These are phyloP conservation scores for Apodemus agrarius DNA, from an alignment of 2,797 vertebrate genomes.

Conservation along the genomic window DNA sequence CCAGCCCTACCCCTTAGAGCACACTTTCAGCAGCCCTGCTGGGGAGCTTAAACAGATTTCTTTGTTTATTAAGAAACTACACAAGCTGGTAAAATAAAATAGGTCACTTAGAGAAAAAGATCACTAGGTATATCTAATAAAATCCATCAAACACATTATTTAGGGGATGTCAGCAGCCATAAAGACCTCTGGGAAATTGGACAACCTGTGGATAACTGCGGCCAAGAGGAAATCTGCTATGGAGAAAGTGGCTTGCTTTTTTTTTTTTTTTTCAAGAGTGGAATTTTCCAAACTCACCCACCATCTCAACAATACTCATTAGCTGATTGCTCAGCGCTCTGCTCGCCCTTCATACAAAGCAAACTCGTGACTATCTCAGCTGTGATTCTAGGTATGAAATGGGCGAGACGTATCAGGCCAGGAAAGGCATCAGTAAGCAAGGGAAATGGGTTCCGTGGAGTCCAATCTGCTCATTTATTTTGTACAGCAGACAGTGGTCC, in stretches of 20 bases:
- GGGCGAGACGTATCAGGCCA: conserved; percentile 66
- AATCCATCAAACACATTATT: conserved; percentile 67
- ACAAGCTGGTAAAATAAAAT: conserved; percentile 22
- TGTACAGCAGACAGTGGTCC: conserved; percentile 78
- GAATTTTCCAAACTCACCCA: conserved; percentile 80
- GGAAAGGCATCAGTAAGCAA: conserved; percentile 70
- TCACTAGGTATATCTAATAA: conserved; percentile 51
- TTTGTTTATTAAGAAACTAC: conserved; percentile 38
- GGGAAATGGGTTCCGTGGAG: conserved; percentile 60
- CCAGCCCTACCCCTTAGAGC: neutral
- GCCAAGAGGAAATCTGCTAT: conserved; percentile 79
- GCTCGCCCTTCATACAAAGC: conserved; percentile 69
- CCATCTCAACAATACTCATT: conserved; percentile 71
- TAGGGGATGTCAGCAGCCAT: conserved; percentile 49
- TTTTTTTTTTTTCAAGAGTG: conserved; percentile 68
- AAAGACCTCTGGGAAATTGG: conserved; percentile 73
- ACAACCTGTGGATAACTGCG: conserved; percentile 67
- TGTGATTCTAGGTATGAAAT: conserved; percentile 49
- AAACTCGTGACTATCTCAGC: conserved; percentile 60
- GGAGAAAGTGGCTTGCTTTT: conserved; percentile 62
- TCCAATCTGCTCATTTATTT: conserved; percentile 83
- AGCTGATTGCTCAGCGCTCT: conserved; percentile 63
- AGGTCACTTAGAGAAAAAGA: conserved; percentile 39
- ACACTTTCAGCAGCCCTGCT: neutral
- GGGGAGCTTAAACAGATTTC: neutral